Conservation (phyloP, 1,140 invertebrate genomes). For the Listronotus oregonensis region DNA sequence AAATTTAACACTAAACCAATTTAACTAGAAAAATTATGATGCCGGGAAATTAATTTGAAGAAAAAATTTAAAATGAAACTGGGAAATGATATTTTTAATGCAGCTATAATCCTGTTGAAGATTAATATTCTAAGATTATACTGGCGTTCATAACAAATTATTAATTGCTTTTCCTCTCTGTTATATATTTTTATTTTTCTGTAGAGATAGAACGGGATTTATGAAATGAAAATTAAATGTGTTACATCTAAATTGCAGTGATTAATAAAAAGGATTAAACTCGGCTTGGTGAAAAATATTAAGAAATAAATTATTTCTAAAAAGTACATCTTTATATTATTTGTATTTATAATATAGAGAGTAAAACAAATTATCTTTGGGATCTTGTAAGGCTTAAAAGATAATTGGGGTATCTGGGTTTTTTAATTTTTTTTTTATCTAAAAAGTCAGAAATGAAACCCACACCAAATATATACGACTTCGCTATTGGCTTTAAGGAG, state of each 20-base stretch:
- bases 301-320: not conserved
- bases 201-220: constrained; percentile 12
- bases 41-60: not conserved
- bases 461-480: no score
- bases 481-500: no score
- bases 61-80: constrained; percentile 5
- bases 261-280: constrained; percentile 26
- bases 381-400: no score
- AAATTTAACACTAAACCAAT: no score
- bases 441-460: no score
- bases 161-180: constrained; percentile 13
- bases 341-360: no score
- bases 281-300: constrained; percentile 21
- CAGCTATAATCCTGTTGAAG: constrained; percentile 11
- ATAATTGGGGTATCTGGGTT: no score
- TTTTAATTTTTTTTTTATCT: no score
- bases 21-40: not conserved
- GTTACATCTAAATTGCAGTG: constrained; percentile 26
- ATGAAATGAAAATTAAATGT: constrained; percentile 23
- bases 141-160: constrained; percentile 29
- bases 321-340: no score
- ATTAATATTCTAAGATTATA: constrained; percentile 23
- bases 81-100: constrained; percentile 18
- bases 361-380: no score
- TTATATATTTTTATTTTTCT: constrained; percentile 19